phyloP scores from a whole-genome alignment of 1,140 invertebrate species.

The Brachionus manjavacas region DNA sequence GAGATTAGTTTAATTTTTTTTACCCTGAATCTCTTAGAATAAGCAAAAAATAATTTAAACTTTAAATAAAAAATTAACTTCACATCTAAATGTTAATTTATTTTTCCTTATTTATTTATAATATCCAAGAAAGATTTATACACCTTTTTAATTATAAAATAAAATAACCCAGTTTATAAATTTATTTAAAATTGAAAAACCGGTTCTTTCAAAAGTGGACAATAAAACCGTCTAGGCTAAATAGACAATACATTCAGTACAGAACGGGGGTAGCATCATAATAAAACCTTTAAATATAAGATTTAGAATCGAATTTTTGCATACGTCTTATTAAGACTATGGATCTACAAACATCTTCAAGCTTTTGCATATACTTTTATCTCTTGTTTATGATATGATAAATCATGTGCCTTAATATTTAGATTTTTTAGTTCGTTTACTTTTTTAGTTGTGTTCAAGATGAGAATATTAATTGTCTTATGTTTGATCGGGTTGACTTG shows the following conservation, averaged over 20 bases:
- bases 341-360: neutral
- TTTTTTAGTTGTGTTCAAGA: neutral
- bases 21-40: no score
- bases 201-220: neutral
- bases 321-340: neutral
- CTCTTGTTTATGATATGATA: neutral
- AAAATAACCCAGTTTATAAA: neutral
- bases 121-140: neutral
- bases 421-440: neutral
- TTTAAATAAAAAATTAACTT: neutral
- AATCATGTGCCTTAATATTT: neutral
- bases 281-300: neutral
- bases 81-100: neutral
- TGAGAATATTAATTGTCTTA: neutral
- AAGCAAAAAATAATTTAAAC: neutral
- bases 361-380: neutral
- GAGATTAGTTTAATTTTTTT: no score
- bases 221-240: neutral
- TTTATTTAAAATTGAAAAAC: neutral
- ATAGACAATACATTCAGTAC: neutral
- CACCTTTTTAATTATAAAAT: neutral
- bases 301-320: neutral
- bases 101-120: neutral
- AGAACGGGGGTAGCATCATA: neutral
- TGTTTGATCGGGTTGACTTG: neutral